Evolutionary conservation across 2,888 invertebrate species (phyloP).

Genomic region (Cephus spinipes): DNA sequence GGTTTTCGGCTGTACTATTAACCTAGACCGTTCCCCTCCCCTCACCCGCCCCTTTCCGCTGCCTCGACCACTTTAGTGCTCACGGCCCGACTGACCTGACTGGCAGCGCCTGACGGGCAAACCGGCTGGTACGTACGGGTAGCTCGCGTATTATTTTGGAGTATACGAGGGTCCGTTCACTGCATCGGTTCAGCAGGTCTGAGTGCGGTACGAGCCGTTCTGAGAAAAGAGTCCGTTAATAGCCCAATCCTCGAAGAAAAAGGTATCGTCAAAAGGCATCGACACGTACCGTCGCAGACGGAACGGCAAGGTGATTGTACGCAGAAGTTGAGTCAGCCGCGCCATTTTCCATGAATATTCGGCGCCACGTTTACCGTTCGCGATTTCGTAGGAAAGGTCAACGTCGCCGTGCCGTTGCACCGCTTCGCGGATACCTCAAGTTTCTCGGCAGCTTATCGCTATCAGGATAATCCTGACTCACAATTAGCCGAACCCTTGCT

Average conservation of each 20-base stretch:
- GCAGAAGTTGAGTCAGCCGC: neutral
- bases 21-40: neutral
- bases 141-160: neutral
- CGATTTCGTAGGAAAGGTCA: neutral
- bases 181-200: neutral
- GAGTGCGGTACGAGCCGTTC: conserved; percentile 33
- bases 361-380: neutral
- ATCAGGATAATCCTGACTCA: neutral
- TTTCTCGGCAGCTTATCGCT: neutral
- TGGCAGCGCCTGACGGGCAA: neutral
- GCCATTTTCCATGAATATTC: neutral
- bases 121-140: neutral
- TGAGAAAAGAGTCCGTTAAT: conserved; percentile 50
- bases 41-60: neutral
- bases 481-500: neutral
- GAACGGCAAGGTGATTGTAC: neutral
- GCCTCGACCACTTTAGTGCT: neutral
- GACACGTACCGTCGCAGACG: neutral
- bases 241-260: conserved; percentile 32
- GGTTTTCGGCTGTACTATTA: neutral
- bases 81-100: neutral
- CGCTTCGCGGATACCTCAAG: neutral
- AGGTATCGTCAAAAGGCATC: neutral
- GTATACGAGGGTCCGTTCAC: neutral
- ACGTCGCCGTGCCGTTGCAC: neutral